Evolutionary conservation across 2,888 invertebrate genomes (phyloP).

Genomic region (Pterostichus madidus): DNA sequence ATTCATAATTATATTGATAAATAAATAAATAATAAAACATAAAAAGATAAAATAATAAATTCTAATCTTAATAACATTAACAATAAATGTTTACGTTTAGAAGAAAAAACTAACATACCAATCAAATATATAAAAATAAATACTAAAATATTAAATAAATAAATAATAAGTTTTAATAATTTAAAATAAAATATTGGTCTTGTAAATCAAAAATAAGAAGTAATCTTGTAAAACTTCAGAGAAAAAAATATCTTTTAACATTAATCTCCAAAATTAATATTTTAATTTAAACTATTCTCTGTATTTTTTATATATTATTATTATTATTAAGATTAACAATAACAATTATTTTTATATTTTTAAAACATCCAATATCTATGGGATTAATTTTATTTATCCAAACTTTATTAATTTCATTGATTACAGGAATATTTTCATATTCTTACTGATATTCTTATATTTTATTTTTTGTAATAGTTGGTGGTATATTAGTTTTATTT

Average conservation of each 20-base stretch:
- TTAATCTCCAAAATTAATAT: slow-evolving; percentile 79
- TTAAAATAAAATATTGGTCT: slow-evolving; percentile 83
- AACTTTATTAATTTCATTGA: slow-evolving; percentile 78
- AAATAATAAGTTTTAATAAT: slow-evolving; percentile 83
- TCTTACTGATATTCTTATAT: slow-evolving; percentile 75
- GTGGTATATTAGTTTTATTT: slow-evolving; percentile 83
- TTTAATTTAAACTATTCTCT: too few relatives aligned
- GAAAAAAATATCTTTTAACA: slow-evolving; percentile 79
- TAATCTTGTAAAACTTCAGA: slow-evolving; percentile 82
- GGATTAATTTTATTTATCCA: slow-evolving; percentile 79
- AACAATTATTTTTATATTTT: slow-evolving; percentile 76
- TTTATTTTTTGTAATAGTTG: slow-evolving; percentile 82
- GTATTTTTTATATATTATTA: too few relatives aligned
- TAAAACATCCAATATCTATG: slow-evolving; percentile 80
- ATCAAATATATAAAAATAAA: slow-evolving; percentile 78
- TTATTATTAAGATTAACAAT: slow-evolving; percentile 74
- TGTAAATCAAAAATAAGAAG: slow-evolving; percentile 83
- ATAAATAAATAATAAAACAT: slow-evolving; percentile 78
- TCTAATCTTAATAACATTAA: slow-evolving; percentile 68
- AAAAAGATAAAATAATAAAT: slow-evolving; percentile 73
- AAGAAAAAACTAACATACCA: slow-evolving; percentile 76
- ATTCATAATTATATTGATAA: slow-evolving; percentile 73
- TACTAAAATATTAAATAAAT: slow-evolving; percentile 76
- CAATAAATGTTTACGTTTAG: slow-evolving; percentile 78
- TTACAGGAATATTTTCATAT: slow-evolving; percentile 73